These are phyloP conservation scores for Coremacera marginata DNA, from an alignment of 2,888 invertebrate genomes.

Conservation along the genomic window DNA sequence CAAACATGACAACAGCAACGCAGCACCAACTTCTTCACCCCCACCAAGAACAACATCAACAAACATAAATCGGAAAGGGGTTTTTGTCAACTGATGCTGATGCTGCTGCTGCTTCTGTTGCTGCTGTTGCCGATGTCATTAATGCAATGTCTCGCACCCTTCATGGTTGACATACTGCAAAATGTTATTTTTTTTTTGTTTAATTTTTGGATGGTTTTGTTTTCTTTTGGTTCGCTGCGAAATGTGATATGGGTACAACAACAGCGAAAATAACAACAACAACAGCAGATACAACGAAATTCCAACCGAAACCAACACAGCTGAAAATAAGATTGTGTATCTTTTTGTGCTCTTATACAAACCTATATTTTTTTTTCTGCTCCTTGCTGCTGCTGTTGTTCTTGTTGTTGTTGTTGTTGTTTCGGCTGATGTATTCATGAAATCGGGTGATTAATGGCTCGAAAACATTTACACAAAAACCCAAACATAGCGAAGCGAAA, in stretches of 20 bases:
- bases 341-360: conserved; percentile 53
- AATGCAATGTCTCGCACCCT: conserved; percentile 55
- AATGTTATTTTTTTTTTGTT: conserved; percentile 43
- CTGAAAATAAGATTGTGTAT: conserved; percentile 63
- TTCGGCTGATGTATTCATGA: conserved; percentile 67
- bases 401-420: conserved; percentile 44
- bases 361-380: conserved; percentile 47
- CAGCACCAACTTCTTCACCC: neutral
- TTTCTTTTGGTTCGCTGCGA: conserved; percentile 44
- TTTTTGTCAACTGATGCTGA: conserved; percentile 20
- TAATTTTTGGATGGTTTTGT: conserved; percentile 7
- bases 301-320: conserved; percentile 57
- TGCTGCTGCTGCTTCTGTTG: conserved; percentile 16
- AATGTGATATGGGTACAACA: conserved; percentile 51
- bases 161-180: conserved; percentile 45
- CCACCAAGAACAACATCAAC: neutral
- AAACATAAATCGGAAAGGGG: conserved; percentile 27
- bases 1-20: conserved; percentile 3
- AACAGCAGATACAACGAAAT: conserved; percentile 51
- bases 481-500: conserved; percentile 23
- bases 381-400: conserved; percentile 36
- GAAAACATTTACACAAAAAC: conserved; percentile 56
- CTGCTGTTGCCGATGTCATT: conserved; percentile 51
- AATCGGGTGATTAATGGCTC: conserved; percentile 70
- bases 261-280: conserved; percentile 5